phyloP scores from a whole-genome alignment of 2,113 vertebrate genomes.

The Canis aureus region DNA sequence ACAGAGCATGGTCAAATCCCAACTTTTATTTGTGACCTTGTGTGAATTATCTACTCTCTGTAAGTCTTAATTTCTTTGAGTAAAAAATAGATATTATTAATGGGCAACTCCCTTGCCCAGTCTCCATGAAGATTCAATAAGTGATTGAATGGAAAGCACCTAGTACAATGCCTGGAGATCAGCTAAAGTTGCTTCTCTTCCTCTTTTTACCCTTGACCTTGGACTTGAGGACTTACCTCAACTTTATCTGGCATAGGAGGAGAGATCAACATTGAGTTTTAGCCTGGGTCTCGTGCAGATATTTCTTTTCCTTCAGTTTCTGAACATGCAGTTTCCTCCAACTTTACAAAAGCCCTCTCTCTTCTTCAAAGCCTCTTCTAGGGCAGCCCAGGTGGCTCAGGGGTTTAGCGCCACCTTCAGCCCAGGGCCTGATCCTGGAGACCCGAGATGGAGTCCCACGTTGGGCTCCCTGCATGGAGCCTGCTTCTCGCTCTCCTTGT shows the following conservation, averaged over 20 bases:
- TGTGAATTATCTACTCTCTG: not conserved
- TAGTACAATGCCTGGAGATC: not conserved
- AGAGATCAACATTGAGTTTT: not conserved
- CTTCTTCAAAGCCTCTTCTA: not conserved
- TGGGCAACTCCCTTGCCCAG: not conserved
- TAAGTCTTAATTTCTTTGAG: not conserved
- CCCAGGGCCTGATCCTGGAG: too few species aligned
- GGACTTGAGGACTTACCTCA: not conserved
- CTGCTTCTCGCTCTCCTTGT: too few species aligned
- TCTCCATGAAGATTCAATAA: not conserved
- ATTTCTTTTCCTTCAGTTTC: not conserved
- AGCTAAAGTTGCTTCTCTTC: not conserved
- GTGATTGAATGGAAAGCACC: not conserved
- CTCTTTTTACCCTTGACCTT: not conserved
- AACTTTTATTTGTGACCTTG: not conserved
- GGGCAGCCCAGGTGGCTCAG: too few species aligned
- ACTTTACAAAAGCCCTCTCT: slow-evolving; percentile 29
- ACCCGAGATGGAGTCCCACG: too few species aligned
- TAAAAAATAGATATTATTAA: slow-evolving; percentile 3
- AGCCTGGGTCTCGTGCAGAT: not conserved
- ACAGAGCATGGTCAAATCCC: not conserved
- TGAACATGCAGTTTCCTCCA: not conserved
- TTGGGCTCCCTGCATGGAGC: too few species aligned
- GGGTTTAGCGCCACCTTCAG: too few species aligned
- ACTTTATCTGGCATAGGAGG: not conserved